Conservation (phyloP, 2,888 invertebrate species). For the Congeria kusceri region DNA sequence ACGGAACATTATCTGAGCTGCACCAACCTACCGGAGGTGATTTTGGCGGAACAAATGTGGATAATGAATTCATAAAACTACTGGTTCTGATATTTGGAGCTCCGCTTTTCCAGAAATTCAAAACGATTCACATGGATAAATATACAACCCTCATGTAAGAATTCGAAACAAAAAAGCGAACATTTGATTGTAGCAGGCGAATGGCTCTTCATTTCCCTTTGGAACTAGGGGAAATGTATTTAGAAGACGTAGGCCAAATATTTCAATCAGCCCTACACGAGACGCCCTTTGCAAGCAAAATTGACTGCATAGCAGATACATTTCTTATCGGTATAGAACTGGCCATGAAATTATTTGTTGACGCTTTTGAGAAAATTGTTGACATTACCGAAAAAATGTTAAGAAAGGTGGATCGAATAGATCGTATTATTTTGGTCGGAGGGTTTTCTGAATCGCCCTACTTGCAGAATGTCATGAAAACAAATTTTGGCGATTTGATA, state of each 20-base stretch:
- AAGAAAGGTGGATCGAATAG: not conserved
- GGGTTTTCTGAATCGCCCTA: constrained; percentile 41
- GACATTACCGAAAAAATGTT: not conserved
- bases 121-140: constrained; percentile 12
- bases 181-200: constrained; percentile 21
- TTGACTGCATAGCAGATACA: constrained; percentile 38
- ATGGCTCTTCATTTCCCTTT: constrained; percentile 33
- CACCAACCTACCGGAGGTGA: constrained; percentile 46
- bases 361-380: constrained; percentile 14
- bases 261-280: constrained; percentile 15
- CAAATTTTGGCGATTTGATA: constrained; percentile 10
- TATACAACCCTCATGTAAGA: constrained; percentile 31
- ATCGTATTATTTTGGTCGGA: constrained; percentile 28
- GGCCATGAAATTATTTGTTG: constrained; percentile 31
- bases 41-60: constrained; percentile 50
- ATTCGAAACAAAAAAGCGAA: constrained; percentile 45
- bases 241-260: not conserved
- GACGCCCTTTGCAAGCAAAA: constrained; percentile 11
- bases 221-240: constrained; percentile 15
- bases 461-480: constrained; percentile 6
- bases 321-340: constrained; percentile 8
- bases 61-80: constrained; percentile 29
- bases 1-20: constrained; percentile 42
- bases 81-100: constrained; percentile 27
- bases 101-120: constrained; percentile 15